Conservation (phyloP, 1,140 invertebrate genomes). For the Drosophila nikananu region DNA sequence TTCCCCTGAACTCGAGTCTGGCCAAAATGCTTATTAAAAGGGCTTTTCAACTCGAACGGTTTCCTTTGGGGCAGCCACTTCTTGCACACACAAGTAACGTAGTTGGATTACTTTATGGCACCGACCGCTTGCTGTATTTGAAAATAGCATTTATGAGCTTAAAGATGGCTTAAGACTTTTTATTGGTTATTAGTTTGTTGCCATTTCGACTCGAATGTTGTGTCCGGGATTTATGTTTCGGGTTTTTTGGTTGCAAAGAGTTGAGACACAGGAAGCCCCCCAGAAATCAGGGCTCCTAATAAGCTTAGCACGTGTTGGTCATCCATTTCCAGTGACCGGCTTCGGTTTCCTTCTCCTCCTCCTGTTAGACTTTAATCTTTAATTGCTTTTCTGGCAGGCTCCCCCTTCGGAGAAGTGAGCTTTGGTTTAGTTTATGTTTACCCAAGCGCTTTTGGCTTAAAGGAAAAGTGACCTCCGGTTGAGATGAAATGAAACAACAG, state of each 20-base stretch:
- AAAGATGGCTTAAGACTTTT: slow-evolving; percentile 78
- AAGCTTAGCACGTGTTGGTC: slow-evolving; percentile 79
- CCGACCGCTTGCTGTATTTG: slow-evolving; percentile 66
- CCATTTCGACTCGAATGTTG: slow-evolving; percentile 38
- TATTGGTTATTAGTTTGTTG: slow-evolving; percentile 81
- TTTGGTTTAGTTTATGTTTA: slow-evolving; percentile 30
- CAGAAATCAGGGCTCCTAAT: slow-evolving; percentile 72
- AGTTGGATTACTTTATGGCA: slow-evolving; percentile 35
- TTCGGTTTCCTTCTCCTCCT: background rate
- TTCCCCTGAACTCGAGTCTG: slow-evolving; percentile 40
- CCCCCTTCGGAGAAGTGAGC: background rate
- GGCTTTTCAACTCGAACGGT: slow-evolving; percentile 79
- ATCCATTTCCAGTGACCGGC: slow-evolving; percentile 53
- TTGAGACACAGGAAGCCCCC: slow-evolving; percentile 3
- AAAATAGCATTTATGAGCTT: slow-evolving; percentile 80
- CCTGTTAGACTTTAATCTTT: slow-evolving; percentile 65
- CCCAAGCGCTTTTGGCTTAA: slow-evolving; percentile 16
- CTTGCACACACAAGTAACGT: slow-evolving; percentile 12
- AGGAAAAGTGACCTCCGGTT: background rate
- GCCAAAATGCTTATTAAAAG: slow-evolving; percentile 79
- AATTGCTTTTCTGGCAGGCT: slow-evolving; percentile 75
- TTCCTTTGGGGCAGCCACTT: slow-evolving; percentile 63
- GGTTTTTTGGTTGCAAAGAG: slow-evolving; percentile 31
- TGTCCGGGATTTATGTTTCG: slow-evolving; percentile 29
- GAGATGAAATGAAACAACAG: background rate